Percentiles rank a stretch among this genome's conserved stretches.
Conservation (phyloP, 2,113 vertebrate genomes). For the Origma solitaria region DNA sequence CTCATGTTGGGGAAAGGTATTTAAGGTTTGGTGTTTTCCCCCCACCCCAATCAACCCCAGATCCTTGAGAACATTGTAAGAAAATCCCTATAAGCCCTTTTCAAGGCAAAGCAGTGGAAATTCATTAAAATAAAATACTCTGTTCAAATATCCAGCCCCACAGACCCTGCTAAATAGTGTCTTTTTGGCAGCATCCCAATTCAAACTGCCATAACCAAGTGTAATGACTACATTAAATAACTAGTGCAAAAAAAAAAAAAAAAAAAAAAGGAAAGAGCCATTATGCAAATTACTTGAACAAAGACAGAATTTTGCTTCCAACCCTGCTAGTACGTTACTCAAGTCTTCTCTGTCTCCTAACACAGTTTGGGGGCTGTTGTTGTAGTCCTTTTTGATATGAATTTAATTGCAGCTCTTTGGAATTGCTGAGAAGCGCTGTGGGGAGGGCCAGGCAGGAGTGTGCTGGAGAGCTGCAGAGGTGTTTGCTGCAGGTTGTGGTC, state of each 20-base stretch:
- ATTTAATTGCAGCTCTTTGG: background rate
- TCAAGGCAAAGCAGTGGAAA: background rate
- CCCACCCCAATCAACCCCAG: background rate
- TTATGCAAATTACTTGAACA: background rate
- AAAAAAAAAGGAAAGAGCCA: background rate
- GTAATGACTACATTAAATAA: constrained; percentile 28
- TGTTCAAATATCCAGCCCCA: background rate
- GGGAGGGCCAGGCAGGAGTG: background rate
- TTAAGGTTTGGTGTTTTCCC: background rate
- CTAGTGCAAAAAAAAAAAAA: background rate
- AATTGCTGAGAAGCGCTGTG: background rate
- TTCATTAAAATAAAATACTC: background rate
- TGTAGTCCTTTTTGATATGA: background rate
- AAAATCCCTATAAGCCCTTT: background rate
- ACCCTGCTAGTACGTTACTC: background rate
- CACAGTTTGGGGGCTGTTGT: background rate
- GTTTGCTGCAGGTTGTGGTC: background rate
- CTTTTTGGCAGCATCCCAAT: background rate
- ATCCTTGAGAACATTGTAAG: background rate
- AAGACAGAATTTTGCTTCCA: background rate
- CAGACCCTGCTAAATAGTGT: background rate
- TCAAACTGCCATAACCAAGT: background rate
- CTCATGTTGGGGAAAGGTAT: background rate
- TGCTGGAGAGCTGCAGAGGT: background rate
- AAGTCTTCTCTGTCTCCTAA: background rate